Percentiles rank a stretch among this genome's conserved stretches.
Evolutionary conservation across 2,113 vertebrate genomes (phyloP).

Genomic region (Heloderma charlesbogerti): DNA sequence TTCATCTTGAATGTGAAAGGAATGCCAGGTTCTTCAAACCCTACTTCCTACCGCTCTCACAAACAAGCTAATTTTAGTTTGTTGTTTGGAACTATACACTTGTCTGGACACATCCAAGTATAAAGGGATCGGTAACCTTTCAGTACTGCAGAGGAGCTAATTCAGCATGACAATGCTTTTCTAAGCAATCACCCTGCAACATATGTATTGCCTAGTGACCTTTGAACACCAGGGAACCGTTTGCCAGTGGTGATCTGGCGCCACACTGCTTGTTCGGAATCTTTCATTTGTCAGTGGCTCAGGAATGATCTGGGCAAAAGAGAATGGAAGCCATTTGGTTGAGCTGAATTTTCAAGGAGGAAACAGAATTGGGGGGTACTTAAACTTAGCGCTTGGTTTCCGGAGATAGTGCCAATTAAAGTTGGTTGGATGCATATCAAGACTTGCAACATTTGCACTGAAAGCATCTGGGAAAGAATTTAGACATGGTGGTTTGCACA

Average conservation of each 20-base stretch:
- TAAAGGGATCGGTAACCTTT: conserved; percentile 85
- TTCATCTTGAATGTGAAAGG: conserved; percentile 41
- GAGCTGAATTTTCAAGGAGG: not conserved
- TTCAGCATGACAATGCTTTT: conserved; percentile 32
- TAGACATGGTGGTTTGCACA: not conserved
- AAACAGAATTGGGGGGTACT: not conserved
- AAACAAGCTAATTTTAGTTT: conserved; percentile 85
- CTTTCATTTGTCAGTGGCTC: not conserved
- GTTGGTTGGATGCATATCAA: not conserved
- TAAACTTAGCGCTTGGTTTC: not conserved
- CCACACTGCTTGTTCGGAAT: not conserved
- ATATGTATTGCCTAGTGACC: conserved; percentile 37
- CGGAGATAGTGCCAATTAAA: not conserved
- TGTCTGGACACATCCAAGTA: conserved; percentile 74
- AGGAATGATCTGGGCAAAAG: not conserved
- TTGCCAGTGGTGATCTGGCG: not conserved
- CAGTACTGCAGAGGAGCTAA: conserved; percentile 75
- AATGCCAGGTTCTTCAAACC: conserved; percentile 64
- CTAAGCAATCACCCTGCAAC: not conserved
- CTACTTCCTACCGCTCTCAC: conserved; percentile 56
- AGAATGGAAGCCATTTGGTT: not conserved
- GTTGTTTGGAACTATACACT: conserved; percentile 80
- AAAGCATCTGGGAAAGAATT: not conserved
- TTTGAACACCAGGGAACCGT: not conserved
- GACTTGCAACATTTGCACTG: not conserved